Percentiles rank a stretch among this genome's conserved stretches.
Evolutionary conservation across 1,140 invertebrate species (phyloP).

Genomic region (Cyphomyrmex costatus): DNA sequence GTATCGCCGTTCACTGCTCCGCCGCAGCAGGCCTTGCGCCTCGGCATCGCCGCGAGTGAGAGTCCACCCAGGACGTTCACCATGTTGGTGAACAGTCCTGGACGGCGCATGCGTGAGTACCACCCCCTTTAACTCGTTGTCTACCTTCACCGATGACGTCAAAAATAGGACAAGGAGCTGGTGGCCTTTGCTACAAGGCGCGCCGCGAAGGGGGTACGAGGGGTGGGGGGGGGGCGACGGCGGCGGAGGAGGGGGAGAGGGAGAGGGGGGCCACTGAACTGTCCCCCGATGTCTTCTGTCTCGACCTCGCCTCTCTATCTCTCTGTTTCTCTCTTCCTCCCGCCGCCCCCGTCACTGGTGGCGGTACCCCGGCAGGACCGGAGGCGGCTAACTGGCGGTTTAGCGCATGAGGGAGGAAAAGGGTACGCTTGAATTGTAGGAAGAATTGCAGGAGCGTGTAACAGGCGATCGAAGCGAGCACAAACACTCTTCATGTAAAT

Average conservation of each 20-base stretch:
- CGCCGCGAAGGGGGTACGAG: background rate
- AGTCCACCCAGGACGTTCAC: slow-evolving; percentile 82
- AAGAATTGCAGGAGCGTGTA: background rate
- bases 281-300: slow-evolving; percentile 56
- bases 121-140: slow-evolving; percentile 50
- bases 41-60: slow-evolving; percentile 79
- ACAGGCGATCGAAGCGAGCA: background rate
- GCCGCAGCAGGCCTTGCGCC: slow-evolving; percentile 72
- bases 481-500: background rate
- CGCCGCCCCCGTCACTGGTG: background rate
- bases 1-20: slow-evolving; percentile 69
- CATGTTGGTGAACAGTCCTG: slow-evolving; percentile 81
- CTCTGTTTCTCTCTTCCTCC: background rate
- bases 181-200: slow-evolving; percentile 57
- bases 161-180: slow-evolving; percentile 84
- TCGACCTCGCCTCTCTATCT: slow-evolving; percentile 46
- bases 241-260: slow-evolving; percentile 1
- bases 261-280: slow-evolving; percentile 61
- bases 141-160: slow-evolving; percentile 78
- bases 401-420: slow-evolving; percentile 14
- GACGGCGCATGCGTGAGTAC: slow-evolving; percentile 81
- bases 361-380: background rate
- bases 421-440: background rate
- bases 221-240: too few species aligned
- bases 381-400: slow-evolving; percentile 1